Evolutionary conservation across 2,888 invertebrate species (phyloP).

Genomic region (Arge pagana): DNA sequence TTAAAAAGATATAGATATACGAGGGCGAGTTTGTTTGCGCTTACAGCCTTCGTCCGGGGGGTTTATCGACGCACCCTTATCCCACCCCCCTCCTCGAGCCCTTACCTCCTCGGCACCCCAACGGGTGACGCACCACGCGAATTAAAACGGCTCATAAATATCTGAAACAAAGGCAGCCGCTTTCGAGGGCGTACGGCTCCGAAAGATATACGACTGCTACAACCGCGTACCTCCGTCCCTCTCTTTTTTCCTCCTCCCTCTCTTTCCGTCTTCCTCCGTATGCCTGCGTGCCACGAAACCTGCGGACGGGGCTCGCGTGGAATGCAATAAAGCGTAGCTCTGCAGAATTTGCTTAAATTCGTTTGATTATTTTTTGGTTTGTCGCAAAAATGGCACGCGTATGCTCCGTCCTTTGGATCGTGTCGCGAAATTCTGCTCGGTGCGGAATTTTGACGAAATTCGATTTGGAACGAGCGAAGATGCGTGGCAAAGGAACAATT

Average conservation of each 20-base stretch:
- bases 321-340: too few relatives aligned
- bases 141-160: slow-evolving; percentile 60
- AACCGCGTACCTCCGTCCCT: slow-evolving; percentile 13
- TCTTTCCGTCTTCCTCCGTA: slow-evolving; percentile 16
- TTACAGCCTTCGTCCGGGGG: slow-evolving; percentile 44
- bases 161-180: slow-evolving; percentile 58
- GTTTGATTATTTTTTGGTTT: too few relatives aligned
- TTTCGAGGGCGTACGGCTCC: slow-evolving; percentile 54
- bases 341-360: too few relatives aligned
- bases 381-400: too few relatives aligned
- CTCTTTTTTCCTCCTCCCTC: slow-evolving; percentile 15
- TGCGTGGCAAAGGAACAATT: too few relatives aligned
- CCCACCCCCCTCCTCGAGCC: slow-evolving; percentile 36
- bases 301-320: too few relatives aligned
- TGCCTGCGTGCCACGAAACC: too few relatives aligned
- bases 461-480: too few relatives aligned
- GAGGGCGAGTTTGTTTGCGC: slow-evolving; percentile 61
- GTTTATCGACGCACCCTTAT: slow-evolving; percentile 54
- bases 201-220: slow-evolving; percentile 53
- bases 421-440: too few relatives aligned
- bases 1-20: slow-evolving; percentile 62
- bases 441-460: too few relatives aligned
- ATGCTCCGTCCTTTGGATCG: too few relatives aligned
- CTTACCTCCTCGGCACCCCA: slow-evolving; percentile 37
- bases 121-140: slow-evolving; percentile 54